Base-by-base conservation (phyloP, 2,113 vertebrate species). In the Anguilla japonica region DNA sequence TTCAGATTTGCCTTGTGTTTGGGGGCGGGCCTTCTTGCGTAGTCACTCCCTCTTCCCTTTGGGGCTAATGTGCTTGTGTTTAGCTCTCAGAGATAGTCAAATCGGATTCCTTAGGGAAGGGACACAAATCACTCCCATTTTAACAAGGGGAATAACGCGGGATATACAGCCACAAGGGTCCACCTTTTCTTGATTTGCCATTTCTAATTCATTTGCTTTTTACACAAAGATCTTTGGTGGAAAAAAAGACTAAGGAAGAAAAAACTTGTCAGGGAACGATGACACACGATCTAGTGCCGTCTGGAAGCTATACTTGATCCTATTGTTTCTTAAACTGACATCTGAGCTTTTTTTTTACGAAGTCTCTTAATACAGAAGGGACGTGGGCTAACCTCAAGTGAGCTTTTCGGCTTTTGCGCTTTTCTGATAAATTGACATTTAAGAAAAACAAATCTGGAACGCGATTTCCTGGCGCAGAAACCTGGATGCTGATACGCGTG, bases 221-320 rank as follows among this genome's bases (percentile, higher is more conserved):
- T 90, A 95, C 94, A 92, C 92, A 93, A 93, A 92, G 89, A 91
- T 86, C 80, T 84, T 81, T 89, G 89, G 87, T 91, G 94, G 91
- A 92, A 89, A 88, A 82, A 60, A 92, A 87, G 93, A 92, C 90
- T 86, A 84, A 85, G n/a, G 56, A 79, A 84, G 86, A 90, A 88
- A 89, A 94, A 94, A 97, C 95, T 96, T 96, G 95, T 93, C 94
- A 95, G 95, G 96, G 93, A 92, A 96, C 95, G 96, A 96, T 97
- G 97, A 97, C 96, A 97, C 96, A 95, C 96, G 95, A 94, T 96
- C 95, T 92, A 94, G 92, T 93, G 91, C 89, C 94, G 94, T 94
- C 94, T 92, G 92, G 93, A 87, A 93, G 93, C 95, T 94, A 93
- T 90, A 95, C 94, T 94, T 95, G 94, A 96, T 94, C 93, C 95